Evolutionary conservation across 1,140 invertebrate species (phyloP), one percentile per base, ranked within the genome.

Genomic region (Panagrolaimus sp.): DNA sequence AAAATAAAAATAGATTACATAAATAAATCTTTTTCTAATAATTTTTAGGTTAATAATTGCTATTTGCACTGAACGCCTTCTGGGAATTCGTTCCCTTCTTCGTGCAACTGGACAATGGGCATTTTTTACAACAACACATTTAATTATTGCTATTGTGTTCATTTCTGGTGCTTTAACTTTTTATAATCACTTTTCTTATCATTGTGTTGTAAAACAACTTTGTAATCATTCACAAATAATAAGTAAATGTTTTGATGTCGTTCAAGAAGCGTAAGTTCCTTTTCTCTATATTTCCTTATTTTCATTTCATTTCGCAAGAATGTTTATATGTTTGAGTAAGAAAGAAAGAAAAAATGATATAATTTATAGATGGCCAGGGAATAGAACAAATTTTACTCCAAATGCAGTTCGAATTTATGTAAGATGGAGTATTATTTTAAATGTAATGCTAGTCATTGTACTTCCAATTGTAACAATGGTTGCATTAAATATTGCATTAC

Each of bases 401-500:
- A 31, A 45, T 23, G 31, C 71, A 7, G 16, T 78, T 13, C 76
- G 76, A 20, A 25, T 66, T n/a, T 76, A 75, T 65, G 74, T 76
- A 11, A 72, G 71, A 27, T 76, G 73, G 74, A 78, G 71, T 47
- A 53, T 67, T 38, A 53, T 77, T 9, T 57, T 57, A 43, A 76
- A 76, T 62, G 76, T 68, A 5, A 27, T 75, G 13, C 57, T 76
- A 9, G 71, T 76, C 45, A 72, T 76, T 38, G 67, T 78, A 8
- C 42, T 78, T 9, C 74, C 74, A 23, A 67, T 77, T 57, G 31
- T 78, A 1, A 62, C 78, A 38, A 78, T 76, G 76, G 38, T 76
- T 27, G 72, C 51, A 16, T 53, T 76, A 16, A 76, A 76, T 61
- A 57, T 63, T 25, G 74, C 77, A 5, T 57, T 76, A 14, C 46